These are phyloP conservation scores for Cotesia congregata DNA, from an alignment of 2,888 invertebrate genomes.

Conservation along the genomic window DNA sequence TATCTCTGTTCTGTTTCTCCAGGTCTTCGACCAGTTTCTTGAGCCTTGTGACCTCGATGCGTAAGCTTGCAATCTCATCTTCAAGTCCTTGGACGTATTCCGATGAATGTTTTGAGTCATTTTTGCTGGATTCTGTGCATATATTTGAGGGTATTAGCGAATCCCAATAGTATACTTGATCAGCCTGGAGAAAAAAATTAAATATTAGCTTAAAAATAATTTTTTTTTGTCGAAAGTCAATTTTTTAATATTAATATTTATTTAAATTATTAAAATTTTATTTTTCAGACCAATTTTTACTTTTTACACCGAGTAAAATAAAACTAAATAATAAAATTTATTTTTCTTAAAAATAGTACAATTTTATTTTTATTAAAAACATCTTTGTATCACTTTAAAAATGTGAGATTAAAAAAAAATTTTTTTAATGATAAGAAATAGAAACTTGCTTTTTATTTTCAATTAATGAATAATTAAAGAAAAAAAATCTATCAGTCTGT, in stretches of 20 bases:
- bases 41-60: slow-evolving; percentile 51
- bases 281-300: too few relatives aligned
- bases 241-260: too few relatives aligned
- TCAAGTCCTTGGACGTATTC: slow-evolving; percentile 51
- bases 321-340: too few relatives aligned
- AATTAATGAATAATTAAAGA: neutral
- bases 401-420: too few relatives aligned
- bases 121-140: slow-evolving; percentile 82
- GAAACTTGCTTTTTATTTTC: too few relatives aligned
- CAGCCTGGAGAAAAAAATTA: slow-evolving; percentile 76
- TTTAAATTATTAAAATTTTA: too few relatives aligned
- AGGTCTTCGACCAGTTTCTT: slow-evolving; percentile 44
- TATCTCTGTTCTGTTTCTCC: slow-evolving; percentile 28
- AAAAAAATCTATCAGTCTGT: neutral
- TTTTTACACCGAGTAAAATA: too few relatives aligned
- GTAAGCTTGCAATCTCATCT: slow-evolving; percentile 50
- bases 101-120: slow-evolving; percentile 82
- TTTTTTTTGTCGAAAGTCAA: too few relatives aligned
- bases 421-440: too few relatives aligned
- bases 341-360: too few relatives aligned
- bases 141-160: slow-evolving; percentile 63
- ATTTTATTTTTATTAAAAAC: too few relatives aligned
- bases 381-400: too few relatives aligned
- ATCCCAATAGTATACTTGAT: slow-evolving; percentile 91
- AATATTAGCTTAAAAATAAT: neutral